Percentiles rank a stretch among this genome's conserved stretches.
Evolutionary conservation across 1,140 invertebrate species (phyloP).

Genomic region (Reticulitermes speratus): DNA sequence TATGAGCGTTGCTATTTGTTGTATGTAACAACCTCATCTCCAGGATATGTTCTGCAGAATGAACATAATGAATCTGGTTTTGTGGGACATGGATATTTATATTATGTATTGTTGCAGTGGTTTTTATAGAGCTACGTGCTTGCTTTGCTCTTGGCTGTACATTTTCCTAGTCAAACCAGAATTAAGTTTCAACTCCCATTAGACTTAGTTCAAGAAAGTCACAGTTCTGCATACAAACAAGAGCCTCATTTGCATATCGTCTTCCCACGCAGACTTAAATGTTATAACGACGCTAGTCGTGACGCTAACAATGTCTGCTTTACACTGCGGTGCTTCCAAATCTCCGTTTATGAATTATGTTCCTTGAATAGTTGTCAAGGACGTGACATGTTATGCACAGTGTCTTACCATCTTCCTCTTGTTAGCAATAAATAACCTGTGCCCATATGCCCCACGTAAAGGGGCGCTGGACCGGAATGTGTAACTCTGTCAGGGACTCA

Average conservation of each 20-base stretch:
- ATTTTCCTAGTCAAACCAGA: conserved; percentile 1
- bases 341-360: neutral
- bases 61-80: neutral
- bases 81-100: neutral
- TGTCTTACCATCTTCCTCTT: neutral
- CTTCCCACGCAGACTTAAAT: neutral
- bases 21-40: neutral
- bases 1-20: neutral
- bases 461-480: too few species aligned
- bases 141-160: neutral
- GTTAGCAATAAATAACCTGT: neutral
- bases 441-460: too few species aligned
- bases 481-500: too few species aligned
- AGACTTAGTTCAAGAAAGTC: conserved; percentile 12
- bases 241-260: neutral
- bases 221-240: conserved; percentile 7
- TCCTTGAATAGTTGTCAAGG: neutral
- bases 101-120: neutral
- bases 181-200: conserved; percentile 19
- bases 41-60: neutral
- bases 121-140: neutral
- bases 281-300: neutral
- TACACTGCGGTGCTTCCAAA: neutral
- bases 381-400: too few species aligned
- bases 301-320: neutral